Evolutionary conservation across 2,888 invertebrate genomes (phyloP).

Genomic region (Thereva nobilitata): DNA sequence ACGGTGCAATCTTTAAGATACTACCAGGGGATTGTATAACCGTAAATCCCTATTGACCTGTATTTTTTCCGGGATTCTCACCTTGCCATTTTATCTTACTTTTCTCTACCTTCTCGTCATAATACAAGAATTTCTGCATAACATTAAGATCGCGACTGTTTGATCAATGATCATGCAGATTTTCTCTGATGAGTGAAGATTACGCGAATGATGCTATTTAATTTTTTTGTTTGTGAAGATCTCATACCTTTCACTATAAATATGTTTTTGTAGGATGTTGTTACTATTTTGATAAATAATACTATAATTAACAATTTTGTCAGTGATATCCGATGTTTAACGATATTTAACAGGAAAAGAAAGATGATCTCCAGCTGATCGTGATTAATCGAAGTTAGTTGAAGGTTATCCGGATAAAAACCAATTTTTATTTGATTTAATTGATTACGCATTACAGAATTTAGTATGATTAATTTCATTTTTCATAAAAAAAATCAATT

Average conservation of each 20-base stretch:
- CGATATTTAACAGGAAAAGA: neutral
- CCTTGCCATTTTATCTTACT: slow-evolving; percentile 1
- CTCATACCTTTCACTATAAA: slow-evolving; percentile 27
- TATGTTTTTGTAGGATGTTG: slow-evolving; percentile 8
- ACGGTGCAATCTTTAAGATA: too few relatives aligned
- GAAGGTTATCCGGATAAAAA: too few relatives aligned
- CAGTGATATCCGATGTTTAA: slow-evolving; percentile 3
- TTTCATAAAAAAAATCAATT: too few relatives aligned
- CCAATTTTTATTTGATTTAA: too few relatives aligned
- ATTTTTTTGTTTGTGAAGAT: too few relatives aligned
- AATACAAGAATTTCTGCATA: too few relatives aligned
- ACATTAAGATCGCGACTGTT: neutral
- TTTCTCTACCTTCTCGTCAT: neutral
- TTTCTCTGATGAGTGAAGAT: neutral
- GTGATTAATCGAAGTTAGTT: too few relatives aligned
- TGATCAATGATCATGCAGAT: slow-evolving; percentile 16
- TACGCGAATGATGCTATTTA: neutral
- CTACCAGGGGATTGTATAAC: slow-evolving; percentile 29
- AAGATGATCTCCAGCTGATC: too few relatives aligned
- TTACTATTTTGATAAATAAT: neutral
- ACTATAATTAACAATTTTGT: neutral
- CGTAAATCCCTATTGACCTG: slow-evolving; percentile 42
- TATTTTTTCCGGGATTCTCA: slow-evolving; percentile 30
- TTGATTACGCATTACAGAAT: too few relatives aligned
- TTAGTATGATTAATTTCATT: too few relatives aligned